Conservation (phyloP, 2,113 vertebrate species). For the Xyliphius kryptos region DNA sequence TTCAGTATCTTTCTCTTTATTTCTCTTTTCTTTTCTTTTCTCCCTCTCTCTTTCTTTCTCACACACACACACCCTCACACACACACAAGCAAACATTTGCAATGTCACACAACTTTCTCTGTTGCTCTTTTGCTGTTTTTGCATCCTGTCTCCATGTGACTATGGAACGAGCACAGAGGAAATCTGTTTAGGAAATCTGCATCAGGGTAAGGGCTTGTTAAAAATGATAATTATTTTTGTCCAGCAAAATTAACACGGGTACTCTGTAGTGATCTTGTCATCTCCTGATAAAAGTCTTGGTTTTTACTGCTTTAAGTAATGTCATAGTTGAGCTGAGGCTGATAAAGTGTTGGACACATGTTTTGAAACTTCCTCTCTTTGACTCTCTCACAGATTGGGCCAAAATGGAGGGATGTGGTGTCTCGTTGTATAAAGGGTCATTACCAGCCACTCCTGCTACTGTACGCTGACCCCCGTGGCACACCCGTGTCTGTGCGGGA, state of each 20-base stretch:
- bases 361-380: neutral
- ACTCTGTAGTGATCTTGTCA: too few species aligned
- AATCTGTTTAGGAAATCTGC: constrained; percentile 25
- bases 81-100: too few species aligned
- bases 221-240: too few species aligned
- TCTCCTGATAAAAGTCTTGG: too few species aligned
- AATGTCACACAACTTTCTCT: constrained; percentile 5
- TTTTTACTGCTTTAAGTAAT: too few species aligned
- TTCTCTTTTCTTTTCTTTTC: neutral
- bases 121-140: neutral
- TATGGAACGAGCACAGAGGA: constrained; percentile 16
- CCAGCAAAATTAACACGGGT: too few species aligned
- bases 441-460: constrained; percentile 91
- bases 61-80: neutral
- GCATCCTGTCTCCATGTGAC: constrained; percentile 28
- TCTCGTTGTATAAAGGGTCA: constrained; percentile 95
- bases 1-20: too few species aligned
- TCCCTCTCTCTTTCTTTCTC: neutral
- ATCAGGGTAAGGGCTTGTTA: constrained; percentile 29
- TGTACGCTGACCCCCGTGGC: constrained; percentile 92
- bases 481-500: constrained; percentile 83
- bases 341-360: too few species aligned
- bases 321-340: too few species aligned
- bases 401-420: constrained; percentile 97
- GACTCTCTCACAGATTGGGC: constrained; percentile 39